Conservation (phyloP, 1,140 invertebrate genomes). For the Aphidius ervi region DNA sequence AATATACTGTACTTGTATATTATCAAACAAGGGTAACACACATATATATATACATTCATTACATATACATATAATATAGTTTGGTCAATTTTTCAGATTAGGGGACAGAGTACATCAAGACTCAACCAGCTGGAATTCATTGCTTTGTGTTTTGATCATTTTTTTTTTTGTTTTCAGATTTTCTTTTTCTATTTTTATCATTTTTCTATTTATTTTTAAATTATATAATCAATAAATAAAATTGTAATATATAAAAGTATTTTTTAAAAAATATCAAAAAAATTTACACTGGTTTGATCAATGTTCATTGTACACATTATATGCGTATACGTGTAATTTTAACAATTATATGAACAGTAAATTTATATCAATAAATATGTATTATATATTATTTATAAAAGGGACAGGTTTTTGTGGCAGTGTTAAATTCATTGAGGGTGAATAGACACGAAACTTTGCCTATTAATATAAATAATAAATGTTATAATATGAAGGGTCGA, state of each 20-base stretch:
- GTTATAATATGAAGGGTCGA: constrained; percentile 20
- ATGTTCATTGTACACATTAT: not conserved
- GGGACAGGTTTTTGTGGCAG: not conserved
- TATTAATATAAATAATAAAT: constrained; percentile 49
- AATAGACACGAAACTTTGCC: constrained; percentile 15
- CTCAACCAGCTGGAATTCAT: constrained; percentile 42
- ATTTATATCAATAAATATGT: constrained; percentile 1
- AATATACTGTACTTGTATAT: not conserved
- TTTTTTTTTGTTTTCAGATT: constrained; percentile 33
- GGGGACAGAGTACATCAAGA: constrained; percentile 26
- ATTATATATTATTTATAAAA: too few species aligned
- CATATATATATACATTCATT: too few species aligned
- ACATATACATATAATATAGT: not conserved
- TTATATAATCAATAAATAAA: too few species aligned
- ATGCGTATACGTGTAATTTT: constrained; percentile 3
- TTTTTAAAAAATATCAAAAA: not conserved
- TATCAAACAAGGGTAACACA: too few species aligned
- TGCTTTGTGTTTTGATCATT: constrained; percentile 36
- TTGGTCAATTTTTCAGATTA: not conserved
- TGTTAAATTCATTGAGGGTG: not conserved
- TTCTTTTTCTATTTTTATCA: too few species aligned
- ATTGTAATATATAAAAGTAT: too few species aligned
- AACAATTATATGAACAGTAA: constrained; percentile 2
- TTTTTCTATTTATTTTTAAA: too few species aligned
- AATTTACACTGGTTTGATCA: not conserved